Evolutionary conservation across 2,888 invertebrate species (phyloP).

Genomic region (Lasioglossum calceatum): DNA sequence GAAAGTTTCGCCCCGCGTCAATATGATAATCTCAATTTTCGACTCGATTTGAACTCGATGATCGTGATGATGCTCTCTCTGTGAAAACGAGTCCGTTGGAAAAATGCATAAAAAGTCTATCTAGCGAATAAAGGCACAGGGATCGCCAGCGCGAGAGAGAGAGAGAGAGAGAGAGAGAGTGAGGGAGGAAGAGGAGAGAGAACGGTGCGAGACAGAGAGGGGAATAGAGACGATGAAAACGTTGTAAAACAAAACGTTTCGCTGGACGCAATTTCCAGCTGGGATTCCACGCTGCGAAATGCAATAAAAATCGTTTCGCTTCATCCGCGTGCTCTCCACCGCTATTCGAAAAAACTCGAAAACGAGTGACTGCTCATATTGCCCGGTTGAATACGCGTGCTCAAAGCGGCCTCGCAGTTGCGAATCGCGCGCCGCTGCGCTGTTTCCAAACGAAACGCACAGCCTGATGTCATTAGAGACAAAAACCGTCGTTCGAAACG

Average conservation of each 20-base stretch:
- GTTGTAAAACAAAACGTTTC: slow-evolving; percentile 72
- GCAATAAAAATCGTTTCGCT: slow-evolving; percentile 72
- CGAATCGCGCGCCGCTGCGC: slow-evolving; percentile 27
- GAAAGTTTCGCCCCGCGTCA: slow-evolving; percentile 61
- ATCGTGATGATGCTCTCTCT: slow-evolving; percentile 51
- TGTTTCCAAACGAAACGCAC: slow-evolving; percentile 32
- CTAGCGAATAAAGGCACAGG: slow-evolving; percentile 42
- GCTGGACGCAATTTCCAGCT: slow-evolving; percentile 71
- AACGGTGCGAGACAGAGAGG: slow-evolving; percentile 3
- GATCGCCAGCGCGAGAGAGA: neutral
- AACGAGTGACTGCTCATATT: slow-evolving; percentile 64
- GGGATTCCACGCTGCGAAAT: slow-evolving; percentile 68
- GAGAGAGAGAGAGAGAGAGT: neutral
- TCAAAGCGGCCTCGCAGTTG: slow-evolving; percentile 47
- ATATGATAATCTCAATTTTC: slow-evolving; percentile 70
- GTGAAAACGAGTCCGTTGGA: slow-evolving; percentile 46
- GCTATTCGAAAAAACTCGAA: slow-evolving; percentile 65
- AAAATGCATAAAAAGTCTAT: slow-evolving; percentile 58
- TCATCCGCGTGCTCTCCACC: slow-evolving; percentile 54
- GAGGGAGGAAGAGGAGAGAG: neutral
- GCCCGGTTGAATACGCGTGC: slow-evolving; percentile 58
- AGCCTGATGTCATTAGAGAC: slow-evolving; percentile 30
- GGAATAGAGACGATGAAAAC: slow-evolving; percentile 42
- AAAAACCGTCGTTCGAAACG: slow-evolving; percentile 27
- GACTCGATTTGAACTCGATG: slow-evolving; percentile 62